Conservation (phyloP, 1,140 invertebrate species). For the Panagrolaimus sp. region DNA sequence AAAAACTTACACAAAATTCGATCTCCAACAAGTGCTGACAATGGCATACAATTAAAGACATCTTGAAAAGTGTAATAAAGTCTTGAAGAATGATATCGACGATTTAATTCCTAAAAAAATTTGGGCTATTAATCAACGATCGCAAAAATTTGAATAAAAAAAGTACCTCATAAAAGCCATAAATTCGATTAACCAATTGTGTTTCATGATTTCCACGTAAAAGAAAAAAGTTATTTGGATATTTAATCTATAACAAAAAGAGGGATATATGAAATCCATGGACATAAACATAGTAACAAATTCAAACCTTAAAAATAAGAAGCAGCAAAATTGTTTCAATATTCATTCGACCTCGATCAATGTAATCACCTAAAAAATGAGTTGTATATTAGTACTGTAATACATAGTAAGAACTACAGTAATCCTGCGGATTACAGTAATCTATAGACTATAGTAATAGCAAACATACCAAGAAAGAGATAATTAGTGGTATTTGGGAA, state of each 20-base stretch:
- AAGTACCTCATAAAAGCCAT: conserved; percentile 84
- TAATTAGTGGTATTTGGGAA: conserved; percentile 60
- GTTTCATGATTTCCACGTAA: conserved; percentile 74
- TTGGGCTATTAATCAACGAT: no score
- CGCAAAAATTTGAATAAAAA: no score
- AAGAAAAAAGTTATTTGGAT: conserved; percentile 72
- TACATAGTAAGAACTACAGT: no score
- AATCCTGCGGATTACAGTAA: no score
- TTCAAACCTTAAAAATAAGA: conserved; percentile 77
- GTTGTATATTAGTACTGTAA: no score
- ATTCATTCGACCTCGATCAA: conserved; percentile 10
- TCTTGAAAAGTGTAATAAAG: conserved; percentile 4
- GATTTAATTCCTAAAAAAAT: conserved; percentile 72
- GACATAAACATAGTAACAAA: conserved; percentile 8
- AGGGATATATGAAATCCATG: conserved; percentile 7
- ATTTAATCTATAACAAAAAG: conserved; percentile 68
- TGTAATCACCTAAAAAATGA: conserved; percentile 75
- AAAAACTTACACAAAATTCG: conserved; percentile 66
- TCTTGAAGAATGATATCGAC: conserved; percentile 8
- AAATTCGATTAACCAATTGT: conserved; percentile 72
- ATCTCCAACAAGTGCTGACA: neutral
- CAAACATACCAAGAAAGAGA: conserved; percentile 59
- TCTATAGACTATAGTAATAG: no score
- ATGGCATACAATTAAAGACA: neutral
- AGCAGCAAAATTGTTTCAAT: conserved; percentile 66